These are phyloP conservation scores for Caenorhabditis wallacei DNA, from an alignment of 2,888 invertebrate species.

Conservation along the genomic window DNA sequence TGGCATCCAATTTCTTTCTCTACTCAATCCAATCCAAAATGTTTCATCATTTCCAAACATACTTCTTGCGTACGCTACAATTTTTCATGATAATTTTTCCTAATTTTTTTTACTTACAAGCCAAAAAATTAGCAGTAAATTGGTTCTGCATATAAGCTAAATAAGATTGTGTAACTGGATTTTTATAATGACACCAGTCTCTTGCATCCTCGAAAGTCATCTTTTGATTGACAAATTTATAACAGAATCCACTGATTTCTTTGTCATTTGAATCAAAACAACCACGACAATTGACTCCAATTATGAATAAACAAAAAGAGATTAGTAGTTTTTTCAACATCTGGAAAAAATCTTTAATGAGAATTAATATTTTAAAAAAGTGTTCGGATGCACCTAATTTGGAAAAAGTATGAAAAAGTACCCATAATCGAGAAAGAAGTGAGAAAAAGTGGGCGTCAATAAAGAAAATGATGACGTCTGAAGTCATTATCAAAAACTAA, in stretches of 20 bases:
- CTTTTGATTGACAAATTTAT: constrained; percentile 19
- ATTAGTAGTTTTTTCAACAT: constrained; percentile 5
- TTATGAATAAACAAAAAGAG: not conserved
- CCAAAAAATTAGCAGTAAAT: constrained; percentile 22
- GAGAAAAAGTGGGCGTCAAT: not conserved
- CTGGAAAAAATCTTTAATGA: not conserved
- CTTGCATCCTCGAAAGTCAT: constrained; percentile 22
- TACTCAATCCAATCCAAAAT: constrained; percentile 30
- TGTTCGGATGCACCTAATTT: too few relatives aligned
- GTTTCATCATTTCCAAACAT: constrained; percentile 15
- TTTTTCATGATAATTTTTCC: not conserved
- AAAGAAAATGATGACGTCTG: constrained; percentile 1
- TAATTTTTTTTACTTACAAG: constrained; percentile 8
- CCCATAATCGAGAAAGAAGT: not conserved
- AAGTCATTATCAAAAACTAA: not conserved
- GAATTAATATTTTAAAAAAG: not conserved
- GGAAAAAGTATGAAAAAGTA: not conserved
- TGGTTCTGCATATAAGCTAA: constrained; percentile 24
- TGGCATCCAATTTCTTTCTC: constrained; percentile 32
- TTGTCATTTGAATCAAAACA: constrained; percentile 34
- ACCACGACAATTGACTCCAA: constrained; percentile 5
- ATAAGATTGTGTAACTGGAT: constrained; percentile 23
- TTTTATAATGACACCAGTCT: constrained; percentile 38
- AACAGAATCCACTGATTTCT: constrained; percentile 37
- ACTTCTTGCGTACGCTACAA: constrained; percentile 13